Base-by-base conservation (phyloP, 1,140 invertebrate species). In the Belonocnema kinseyi region DNA sequence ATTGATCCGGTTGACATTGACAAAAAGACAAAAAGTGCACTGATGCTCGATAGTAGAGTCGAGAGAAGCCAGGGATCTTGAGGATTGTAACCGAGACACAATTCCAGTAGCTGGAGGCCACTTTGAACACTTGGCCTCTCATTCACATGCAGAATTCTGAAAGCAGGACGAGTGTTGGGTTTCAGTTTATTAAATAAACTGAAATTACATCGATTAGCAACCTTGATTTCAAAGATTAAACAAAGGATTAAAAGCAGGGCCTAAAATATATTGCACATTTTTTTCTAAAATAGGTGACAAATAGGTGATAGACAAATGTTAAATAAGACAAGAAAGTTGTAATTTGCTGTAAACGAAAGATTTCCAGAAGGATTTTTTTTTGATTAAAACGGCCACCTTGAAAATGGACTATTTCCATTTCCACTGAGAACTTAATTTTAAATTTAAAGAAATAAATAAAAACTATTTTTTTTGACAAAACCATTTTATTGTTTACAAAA, bases 11-110 rank as follows among this genome's bases (percentile, higher is more conserved):
- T 95, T 1, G 96, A 95, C 93, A 95, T 97, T 83, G 95, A 96
- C 17, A 98, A 92, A 88, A 98, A 98, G 12, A 97, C 95, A 88
- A 98, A 97, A 0, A 98, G 92, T 0, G 96, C 95, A 17, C 97
- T 98, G 76, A 98, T 96, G 87, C 97, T 97, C 0, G 97, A 98
- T 2, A 98, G 90, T 52, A 97, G 87, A 71, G 95, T 93, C 1
- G 97, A 98, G 14, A 97, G 89, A 33, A 98, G 93, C 66, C 97
- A 91, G 14, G 96, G 94, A 90, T 96, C 94, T 19, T 93, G 92
- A 0, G 96, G 96, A 73, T 96, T 93, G 83, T 95, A 94, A 33
- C 92, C 91, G 26, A 98, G 92, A 85, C 96, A 97, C 58, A 95
- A 90, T 88, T 97, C 94, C 40, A 98, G 89, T 17, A 98, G 91